Conservation (phyloP, 35 echinoderm and acorn worm genomes). For the Strongylocentrotus purpuratus region DNA sequence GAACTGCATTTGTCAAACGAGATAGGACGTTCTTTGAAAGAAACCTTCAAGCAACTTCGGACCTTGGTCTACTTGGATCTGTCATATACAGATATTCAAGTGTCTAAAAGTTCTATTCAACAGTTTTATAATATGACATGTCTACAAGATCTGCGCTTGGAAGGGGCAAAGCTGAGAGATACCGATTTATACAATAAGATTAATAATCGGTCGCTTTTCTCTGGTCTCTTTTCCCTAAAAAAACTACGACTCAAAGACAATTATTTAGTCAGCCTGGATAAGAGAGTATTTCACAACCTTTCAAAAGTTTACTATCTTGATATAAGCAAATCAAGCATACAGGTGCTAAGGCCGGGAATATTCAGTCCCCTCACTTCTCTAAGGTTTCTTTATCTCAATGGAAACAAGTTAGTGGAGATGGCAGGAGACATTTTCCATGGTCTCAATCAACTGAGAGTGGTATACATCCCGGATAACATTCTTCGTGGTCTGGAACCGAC, state of each 20-base stretch:
- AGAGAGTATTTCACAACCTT: not conserved
- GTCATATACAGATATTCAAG: not conserved
- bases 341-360: not conserved
- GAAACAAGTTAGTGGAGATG: not conserved
- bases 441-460: not conserved
- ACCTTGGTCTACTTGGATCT: not conserved
- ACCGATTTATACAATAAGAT: not conserved
- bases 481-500: not conserved
- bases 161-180: not conserved
- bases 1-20: not conserved
- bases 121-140: not conserved
- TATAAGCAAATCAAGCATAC: not conserved
- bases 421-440: not conserved
- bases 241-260: not conserved
- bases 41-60: not conserved
- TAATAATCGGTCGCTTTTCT: not conserved
- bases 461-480: not conserved
- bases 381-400: not conserved
- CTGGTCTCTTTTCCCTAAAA: not conserved
- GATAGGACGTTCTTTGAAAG: not conserved
- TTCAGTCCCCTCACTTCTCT: not conserved
- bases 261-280: not conserved
- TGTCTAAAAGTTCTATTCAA: not conserved
- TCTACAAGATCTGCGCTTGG: not conserved
- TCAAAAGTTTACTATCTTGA: slow-evolving; percentile 5